Base-by-base conservation (phyloP, 2,888 invertebrate genomes). In the Acleris emargana region DNA sequence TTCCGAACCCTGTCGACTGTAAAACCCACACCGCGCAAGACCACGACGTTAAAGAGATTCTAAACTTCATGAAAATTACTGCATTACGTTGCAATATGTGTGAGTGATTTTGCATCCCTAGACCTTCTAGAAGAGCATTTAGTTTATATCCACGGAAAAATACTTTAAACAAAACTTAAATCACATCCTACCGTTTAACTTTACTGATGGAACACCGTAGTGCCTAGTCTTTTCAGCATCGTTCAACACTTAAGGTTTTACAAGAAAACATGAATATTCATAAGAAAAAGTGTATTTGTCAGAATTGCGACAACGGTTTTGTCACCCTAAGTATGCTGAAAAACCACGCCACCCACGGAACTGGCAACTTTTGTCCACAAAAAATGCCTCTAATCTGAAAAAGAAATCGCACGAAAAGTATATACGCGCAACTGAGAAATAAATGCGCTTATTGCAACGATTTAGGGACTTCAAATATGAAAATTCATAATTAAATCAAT, bases 361-460 rank as follows among this genome's bases (percentile, higher is more conserved):
- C 64, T 2, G 80, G 80, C 1, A 43, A 64, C 0, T 78, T 75
- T 32, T 79, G 79, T 47, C 17, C 72, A 2, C 79, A 79, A 64
- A 68, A 71, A 0, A 73, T 32, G 69, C 72, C 1, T 76, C 78
- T 5, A 20, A 53, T 3, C 55, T 71, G 3, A 78, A 70, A 55
- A 73, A 71, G 47, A 70, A 68, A 17, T 70, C 71, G 0, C 79
- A 78, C 66, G 69, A 73, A 17, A 73, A 84, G 49, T 82, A 83
- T 1, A 88, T 92, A 1, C 93, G 88, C 28, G 55, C 73, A 78
- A 0, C 76, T 82, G 38, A 75, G 70, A 3, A 77, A 80, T 68
- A 85, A 83, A 67, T 89, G 89, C 52, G 80, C 81, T 0, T 83
- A 83, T 17, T 89, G 89, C 60, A 75, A 74, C 3, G 81, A 42